A percentile compares a stretch with the other conserved stretches of the same genome.
These are phyloP conservation scores for Drosophila ercepeae DNA, from an alignment of 1,140 invertebrate species.

Conservation along the genomic window DNA sequence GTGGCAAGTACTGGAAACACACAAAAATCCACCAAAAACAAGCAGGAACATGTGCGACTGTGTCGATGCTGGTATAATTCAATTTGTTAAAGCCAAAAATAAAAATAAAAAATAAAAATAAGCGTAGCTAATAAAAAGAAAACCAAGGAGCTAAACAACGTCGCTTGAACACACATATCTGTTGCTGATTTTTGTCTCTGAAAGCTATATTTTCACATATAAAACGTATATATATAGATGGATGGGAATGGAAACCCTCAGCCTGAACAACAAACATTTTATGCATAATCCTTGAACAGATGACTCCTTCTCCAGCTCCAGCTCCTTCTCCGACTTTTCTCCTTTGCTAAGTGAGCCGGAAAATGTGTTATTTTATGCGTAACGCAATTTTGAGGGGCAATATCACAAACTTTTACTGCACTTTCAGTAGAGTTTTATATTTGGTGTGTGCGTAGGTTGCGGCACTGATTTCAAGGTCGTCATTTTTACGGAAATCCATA, in stretches of 20 bases:
- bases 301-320: slow-evolving; percentile 15
- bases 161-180: slow-evolving; percentile 17
- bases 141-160: slow-evolving; percentile 3
- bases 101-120: slow-evolving; percentile 37
- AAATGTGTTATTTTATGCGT: slow-evolving; percentile 71
- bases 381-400: slow-evolving; percentile 52
- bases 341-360: slow-evolving; percentile 39
- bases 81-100: slow-evolving; percentile 66
- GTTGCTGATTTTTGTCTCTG: slow-evolving; percentile 25
- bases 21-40: slow-evolving; percentile 13
- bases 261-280: slow-evolving; percentile 50
- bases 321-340: slow-evolving; percentile 30
- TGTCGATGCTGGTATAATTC: slow-evolving; percentile 58
- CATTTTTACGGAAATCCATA: neutral
- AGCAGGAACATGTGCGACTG: slow-evolving; percentile 9
- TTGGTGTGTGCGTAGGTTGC: neutral
- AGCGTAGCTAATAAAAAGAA: slow-evolving; percentile 4
- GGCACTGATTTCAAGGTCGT: slow-evolving; percentile 31
- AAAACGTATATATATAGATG: neutral
- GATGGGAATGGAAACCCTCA: slow-evolving; percentile 20
- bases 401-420: slow-evolving; percentile 49
- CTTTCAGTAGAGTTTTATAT: slow-evolving; percentile 29
- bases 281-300: slow-evolving; percentile 60
- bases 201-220: neutral
- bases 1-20: slow-evolving; percentile 18